phyloP scores from a whole-genome alignment of 2,888 invertebrate genomes.

The Nymphalis c-album region DNA sequence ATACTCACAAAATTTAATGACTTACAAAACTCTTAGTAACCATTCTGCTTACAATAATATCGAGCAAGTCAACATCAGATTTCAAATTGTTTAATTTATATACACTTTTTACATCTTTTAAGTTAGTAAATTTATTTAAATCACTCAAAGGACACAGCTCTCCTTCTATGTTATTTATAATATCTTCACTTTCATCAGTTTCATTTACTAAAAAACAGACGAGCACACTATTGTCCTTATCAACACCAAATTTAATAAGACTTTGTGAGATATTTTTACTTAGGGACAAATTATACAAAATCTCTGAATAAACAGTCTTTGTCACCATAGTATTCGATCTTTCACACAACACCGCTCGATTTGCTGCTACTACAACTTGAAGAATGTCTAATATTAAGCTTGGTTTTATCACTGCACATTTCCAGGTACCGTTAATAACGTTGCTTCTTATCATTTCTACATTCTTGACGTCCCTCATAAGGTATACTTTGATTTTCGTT shows the following conservation, averaged over 20 bases:
- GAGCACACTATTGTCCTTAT: slow-evolving; percentile 55
- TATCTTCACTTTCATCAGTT: slow-evolving; percentile 50
- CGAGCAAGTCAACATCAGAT: slow-evolving; percentile 64
- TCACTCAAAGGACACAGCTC: slow-evolving; percentile 71
- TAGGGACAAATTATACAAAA: slow-evolving; percentile 85
- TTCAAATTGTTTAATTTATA: slow-evolving; percentile 83
- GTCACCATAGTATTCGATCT: slow-evolving; percentile 79
- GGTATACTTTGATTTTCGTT: slow-evolving; percentile 69
- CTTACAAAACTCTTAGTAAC: slow-evolving; percentile 82
- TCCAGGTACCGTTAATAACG: slow-evolving; percentile 79
- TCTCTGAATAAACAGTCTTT: slow-evolving; percentile 83
- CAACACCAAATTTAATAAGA: slow-evolving; percentile 84
- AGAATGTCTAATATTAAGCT: slow-evolving; percentile 81
- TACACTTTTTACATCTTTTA: slow-evolving; percentile 75
- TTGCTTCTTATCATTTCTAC: slow-evolving; percentile 76
- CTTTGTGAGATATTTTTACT: slow-evolving; percentile 87
- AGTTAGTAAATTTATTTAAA: slow-evolving; percentile 71
- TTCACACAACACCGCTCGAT: slow-evolving; percentile 82
- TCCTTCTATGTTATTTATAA: slow-evolving; percentile 80
- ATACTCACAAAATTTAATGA: slow-evolving; percentile 19
- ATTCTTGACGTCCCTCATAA: slow-evolving; percentile 83
- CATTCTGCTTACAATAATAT: slow-evolving; percentile 85
- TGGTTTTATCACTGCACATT: slow-evolving; percentile 84
- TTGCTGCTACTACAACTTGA: slow-evolving; percentile 84
- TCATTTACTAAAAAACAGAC: slow-evolving; percentile 60